These are phyloP conservation scores for Erebia palarica DNA, from an alignment of 2,888 invertebrate species.

Conservation along the genomic window DNA sequence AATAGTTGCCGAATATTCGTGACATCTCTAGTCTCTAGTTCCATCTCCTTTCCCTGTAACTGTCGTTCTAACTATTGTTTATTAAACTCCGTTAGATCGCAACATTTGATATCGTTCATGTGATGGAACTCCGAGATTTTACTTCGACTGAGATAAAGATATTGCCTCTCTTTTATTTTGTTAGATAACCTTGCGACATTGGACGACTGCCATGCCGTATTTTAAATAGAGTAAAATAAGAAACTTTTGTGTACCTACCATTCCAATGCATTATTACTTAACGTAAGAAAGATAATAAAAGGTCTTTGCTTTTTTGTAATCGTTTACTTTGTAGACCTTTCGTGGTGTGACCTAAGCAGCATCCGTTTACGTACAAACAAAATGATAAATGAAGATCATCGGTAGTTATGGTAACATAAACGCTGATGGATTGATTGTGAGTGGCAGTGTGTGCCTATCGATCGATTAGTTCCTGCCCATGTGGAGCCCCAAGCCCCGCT, in stretches of 20 bases:
- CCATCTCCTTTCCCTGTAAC: conserved; percentile 66
- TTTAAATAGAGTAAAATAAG: conserved; percentile 34
- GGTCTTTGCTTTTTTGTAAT: neutral
- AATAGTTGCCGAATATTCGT: no score
- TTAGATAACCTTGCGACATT: conserved; percentile 37
- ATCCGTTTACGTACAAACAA: conserved; percentile 72
- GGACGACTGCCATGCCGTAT: conserved; percentile 35
- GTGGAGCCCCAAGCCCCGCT: conserved; percentile 62
- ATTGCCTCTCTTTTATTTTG: conserved; percentile 32
- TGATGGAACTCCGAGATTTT: conserved; percentile 31
- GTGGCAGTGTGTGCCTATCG: conserved; percentile 70
- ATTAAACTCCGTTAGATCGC: conserved; percentile 53
- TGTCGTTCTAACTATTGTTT: conserved; percentile 59
- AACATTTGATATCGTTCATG: conserved; percentile 33
- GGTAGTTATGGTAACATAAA: conserved; percentile 78
- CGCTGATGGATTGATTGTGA: conserved; percentile 81
- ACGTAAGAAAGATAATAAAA: conserved; percentile 11
- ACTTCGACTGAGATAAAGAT: conserved; percentile 47
- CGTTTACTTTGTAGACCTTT: conserved; percentile 52
- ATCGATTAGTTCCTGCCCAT: conserved; percentile 77
- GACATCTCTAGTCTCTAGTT: no score
- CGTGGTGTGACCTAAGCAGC: conserved; percentile 74
- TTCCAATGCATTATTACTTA: conserved; percentile 22
- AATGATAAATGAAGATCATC: conserved; percentile 80
- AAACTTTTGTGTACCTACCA: conserved; percentile 7